phyloP scores from a whole-genome alignment of 1,140 invertebrate genomes.

The Drosophila malerkotliana region DNA sequence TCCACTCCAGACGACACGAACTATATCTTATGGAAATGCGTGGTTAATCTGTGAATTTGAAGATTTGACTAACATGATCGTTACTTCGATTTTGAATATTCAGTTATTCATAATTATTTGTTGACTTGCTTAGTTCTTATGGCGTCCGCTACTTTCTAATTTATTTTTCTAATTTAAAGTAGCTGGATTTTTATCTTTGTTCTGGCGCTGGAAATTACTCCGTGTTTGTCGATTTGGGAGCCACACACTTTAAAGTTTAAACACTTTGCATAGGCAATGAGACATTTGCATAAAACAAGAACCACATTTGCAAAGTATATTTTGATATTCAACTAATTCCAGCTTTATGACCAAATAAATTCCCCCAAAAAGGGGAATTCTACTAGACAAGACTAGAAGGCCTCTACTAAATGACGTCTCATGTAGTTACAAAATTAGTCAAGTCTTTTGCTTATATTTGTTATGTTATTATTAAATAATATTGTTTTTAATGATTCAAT shows the following conservation, averaged over 20 bases:
- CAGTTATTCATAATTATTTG: constrained; percentile 26
- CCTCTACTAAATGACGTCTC: too few species aligned
- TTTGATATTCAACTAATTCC: background rate
- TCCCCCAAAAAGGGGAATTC: background rate
- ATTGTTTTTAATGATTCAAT: too few species aligned
- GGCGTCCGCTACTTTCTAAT: constrained; percentile 23
- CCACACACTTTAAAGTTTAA: constrained; percentile 1
- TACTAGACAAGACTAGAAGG: background rate
- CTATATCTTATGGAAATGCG: constrained; percentile 46
- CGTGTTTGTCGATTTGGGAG: background rate
- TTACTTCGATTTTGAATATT: constrained; percentile 21
- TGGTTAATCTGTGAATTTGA: constrained; percentile 5
- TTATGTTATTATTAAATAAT: background rate
- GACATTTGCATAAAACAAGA: background rate
- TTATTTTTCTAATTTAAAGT: constrained; percentile 21
- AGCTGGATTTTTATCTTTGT: background rate
- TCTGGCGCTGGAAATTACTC: background rate
- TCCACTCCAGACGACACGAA: constrained; percentile 8
- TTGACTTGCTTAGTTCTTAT: constrained; percentile 5
- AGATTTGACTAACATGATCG: constrained; percentile 11
- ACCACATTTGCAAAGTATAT: background rate
- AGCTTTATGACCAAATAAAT: background rate
- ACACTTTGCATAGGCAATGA: background rate
- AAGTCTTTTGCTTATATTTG: too few species aligned
- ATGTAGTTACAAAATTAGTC: too few species aligned